Evolutionary conservation across 2,113 vertebrate genomes (phyloP).

Genomic region (Typhlomys cinereus): DNA sequence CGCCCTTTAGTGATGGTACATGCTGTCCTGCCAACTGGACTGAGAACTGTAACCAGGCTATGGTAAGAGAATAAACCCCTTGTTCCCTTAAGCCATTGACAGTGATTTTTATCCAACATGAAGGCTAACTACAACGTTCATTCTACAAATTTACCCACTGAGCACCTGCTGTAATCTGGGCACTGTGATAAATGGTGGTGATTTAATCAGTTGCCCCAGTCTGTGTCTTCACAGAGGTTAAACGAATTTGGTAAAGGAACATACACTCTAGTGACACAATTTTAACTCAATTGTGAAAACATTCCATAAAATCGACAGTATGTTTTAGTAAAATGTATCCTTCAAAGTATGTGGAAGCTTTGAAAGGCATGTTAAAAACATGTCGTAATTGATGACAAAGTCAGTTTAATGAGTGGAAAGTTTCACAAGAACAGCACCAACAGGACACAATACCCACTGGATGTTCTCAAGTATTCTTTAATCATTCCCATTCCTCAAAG

Average conservation of each 20-base stretch:
- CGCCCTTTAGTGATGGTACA: no score
- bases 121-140: no score
- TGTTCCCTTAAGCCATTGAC: no score
- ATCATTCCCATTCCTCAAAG: background rate
- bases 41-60: no score
- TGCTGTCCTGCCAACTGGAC: no score
- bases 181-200: background rate
- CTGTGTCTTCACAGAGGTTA: fast-evolving
- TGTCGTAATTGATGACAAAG: background rate
- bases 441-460: fast-evolving
- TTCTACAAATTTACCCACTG: background rate
- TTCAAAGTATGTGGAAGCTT: background rate
- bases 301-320: background rate
- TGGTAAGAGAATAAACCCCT: no score
- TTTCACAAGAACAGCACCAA: background rate
- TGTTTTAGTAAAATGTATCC: background rate
- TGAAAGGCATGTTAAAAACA: background rate
- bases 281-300: background rate
- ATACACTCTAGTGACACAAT: background rate
- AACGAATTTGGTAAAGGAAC: background rate
- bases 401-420: background rate
- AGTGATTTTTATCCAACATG: no score
- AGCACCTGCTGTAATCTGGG: background rate
- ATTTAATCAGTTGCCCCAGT: no score
- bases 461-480: background rate